These are phyloP conservation scores for Enteromius viviparus DNA, from an alignment of 2,797 vertebrate genomes.

Conservation along the genomic window DNA sequence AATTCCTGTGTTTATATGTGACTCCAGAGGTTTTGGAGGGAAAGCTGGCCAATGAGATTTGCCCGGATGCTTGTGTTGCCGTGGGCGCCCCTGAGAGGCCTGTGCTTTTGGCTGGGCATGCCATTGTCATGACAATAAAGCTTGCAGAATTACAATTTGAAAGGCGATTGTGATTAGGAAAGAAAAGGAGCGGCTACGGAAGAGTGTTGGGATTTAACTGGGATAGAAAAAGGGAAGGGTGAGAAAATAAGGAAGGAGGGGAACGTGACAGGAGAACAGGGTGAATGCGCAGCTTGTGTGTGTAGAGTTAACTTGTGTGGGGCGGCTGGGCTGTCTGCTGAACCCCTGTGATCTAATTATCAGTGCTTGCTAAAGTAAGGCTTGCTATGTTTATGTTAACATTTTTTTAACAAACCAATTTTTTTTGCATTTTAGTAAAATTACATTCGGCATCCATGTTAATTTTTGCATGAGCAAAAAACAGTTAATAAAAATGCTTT, in stretches of 20 bases:
- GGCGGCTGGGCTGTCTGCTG: background rate
- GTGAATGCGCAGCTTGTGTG: constrained; percentile 25
- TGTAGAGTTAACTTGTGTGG: constrained; percentile 17
- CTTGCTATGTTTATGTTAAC: background rate
- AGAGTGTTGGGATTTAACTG: constrained; percentile 52
- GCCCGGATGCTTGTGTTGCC: constrained; percentile 53
- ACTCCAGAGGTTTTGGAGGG: constrained; percentile 45
- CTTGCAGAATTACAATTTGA: constrained; percentile 75
- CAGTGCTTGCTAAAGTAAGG: constrained; percentile 1
- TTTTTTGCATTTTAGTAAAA: background rate
- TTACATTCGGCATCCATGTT: background rate
- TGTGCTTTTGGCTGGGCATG: constrained; percentile 63
- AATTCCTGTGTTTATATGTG: constrained; percentile 19
- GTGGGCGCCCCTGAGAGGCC: constrained; percentile 56
- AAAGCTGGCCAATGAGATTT: constrained; percentile 47
- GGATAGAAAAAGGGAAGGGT: constrained; percentile 44
- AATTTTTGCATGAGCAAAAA: background rate
- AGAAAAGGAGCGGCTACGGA: constrained; percentile 48
- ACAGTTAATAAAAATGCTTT: background rate
- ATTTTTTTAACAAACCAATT: too few species aligned
- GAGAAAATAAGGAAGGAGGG: constrained; percentile 57
- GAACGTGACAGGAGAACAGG: constrained; percentile 45
- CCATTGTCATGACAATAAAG: constrained; percentile 74
- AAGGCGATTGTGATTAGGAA: constrained; percentile 67
- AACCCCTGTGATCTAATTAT: constrained; percentile 17